Evolutionary conservation across 2,888 invertebrate species (phyloP).

Genomic region (Megaustenia siamemsis): DNA sequence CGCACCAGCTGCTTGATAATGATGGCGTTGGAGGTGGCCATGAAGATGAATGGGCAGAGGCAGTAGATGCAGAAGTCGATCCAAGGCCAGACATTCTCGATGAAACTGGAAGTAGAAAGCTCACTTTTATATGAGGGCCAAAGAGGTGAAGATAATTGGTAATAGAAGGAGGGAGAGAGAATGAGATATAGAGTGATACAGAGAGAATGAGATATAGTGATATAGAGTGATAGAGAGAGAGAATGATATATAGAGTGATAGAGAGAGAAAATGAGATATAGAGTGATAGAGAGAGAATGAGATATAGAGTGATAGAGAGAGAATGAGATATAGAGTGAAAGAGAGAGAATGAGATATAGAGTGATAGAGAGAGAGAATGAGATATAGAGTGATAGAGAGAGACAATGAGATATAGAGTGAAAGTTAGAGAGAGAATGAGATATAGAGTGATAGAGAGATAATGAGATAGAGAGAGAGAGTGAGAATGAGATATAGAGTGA

Average conservation of each 20-base stretch:
- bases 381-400: not conserved
- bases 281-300: too few species aligned
- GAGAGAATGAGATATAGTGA: too few species aligned
- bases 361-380: not conserved
- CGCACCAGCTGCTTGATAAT: conserved; percentile 65
- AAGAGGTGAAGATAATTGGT: too few species aligned
- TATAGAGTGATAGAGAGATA: not conserved
- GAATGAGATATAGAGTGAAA: too few species aligned
- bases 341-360: too few species aligned
- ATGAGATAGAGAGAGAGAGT: not conserved
- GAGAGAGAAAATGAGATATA: too few species aligned
- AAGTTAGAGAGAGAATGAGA: not conserved
- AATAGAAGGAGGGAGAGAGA: too few species aligned
- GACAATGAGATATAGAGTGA: not conserved
- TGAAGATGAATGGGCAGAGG: conserved; percentile 66
- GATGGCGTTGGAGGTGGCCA: conserved; percentile 67
- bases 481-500: not conserved
- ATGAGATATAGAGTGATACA: too few species aligned
- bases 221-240: too few species aligned
- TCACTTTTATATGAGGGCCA: too few species aligned
- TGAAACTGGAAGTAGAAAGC: conserved; percentile 32
- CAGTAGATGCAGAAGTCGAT: conserved; percentile 69
- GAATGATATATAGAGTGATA: too few species aligned
- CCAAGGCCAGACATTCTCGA: conserved; percentile 66
- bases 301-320: too few species aligned